phyloP scores from a whole-genome alignment of 2,888 invertebrate genomes.

The Cyrtodaria siliqua region DNA sequence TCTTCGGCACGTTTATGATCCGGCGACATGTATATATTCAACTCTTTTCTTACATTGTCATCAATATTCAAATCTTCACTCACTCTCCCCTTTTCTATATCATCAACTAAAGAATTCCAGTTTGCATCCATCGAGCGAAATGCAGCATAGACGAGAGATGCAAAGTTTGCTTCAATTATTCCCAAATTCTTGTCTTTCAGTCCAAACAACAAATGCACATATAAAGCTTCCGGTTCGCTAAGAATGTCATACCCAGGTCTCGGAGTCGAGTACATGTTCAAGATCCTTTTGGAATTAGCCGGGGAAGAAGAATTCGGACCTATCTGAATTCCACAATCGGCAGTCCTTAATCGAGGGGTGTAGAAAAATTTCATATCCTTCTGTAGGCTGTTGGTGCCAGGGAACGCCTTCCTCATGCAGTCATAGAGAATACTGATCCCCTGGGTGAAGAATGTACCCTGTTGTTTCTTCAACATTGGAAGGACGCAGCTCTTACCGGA shows the following conservation, averaged over 20 bases:
- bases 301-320: constrained; percentile 84
- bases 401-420: constrained; percentile 72
- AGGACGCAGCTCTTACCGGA: constrained; percentile 81
- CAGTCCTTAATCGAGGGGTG: constrained; percentile 74
- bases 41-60: constrained; percentile 67
- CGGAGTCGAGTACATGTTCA: constrained; percentile 82
- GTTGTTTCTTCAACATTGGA: constrained; percentile 77
- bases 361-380: constrained; percentile 81
- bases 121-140: constrained; percentile 76
- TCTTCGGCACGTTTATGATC: constrained; percentile 80
- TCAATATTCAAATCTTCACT: constrained; percentile 73
- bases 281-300: constrained; percentile 75
- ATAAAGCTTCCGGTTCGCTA: constrained; percentile 82
- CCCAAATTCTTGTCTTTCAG: constrained; percentile 81
- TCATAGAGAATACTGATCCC: constrained; percentile 76
- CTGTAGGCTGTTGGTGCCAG: constrained; percentile 68
- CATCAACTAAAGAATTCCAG: constrained; percentile 74
- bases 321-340: constrained; percentile 77
- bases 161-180: constrained; percentile 84
- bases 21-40: constrained; percentile 74
- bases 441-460: constrained; percentile 73
- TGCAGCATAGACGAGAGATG: constrained; percentile 80
- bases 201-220: constrained; percentile 83
- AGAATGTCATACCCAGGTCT: constrained; percentile 77
- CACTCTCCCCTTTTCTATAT: constrained; percentile 79